Evolutionary conservation across 2,113 vertebrate species (phyloP).

Genomic region (Phyllostomus hastatus): DNA sequence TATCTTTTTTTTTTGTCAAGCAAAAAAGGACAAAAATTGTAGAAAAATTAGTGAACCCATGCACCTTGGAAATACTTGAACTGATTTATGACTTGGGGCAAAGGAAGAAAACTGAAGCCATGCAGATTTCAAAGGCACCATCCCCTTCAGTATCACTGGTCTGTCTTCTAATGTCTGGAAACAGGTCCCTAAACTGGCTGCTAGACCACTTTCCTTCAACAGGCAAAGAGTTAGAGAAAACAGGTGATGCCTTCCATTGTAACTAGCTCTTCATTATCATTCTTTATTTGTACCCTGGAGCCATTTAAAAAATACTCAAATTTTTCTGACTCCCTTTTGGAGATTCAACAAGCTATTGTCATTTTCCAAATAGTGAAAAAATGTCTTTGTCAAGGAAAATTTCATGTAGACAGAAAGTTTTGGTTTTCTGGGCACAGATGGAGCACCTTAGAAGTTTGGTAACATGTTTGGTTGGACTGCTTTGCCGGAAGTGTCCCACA

Average conservation of each 20-base stretch:
- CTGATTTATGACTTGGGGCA: constrained; percentile 32
- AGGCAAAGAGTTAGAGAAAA: neutral
- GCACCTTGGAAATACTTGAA: constrained; percentile 27
- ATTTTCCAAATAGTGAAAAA: neutral
- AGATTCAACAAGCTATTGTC: neutral
- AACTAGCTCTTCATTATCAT: neutral
- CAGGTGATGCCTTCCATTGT: neutral
- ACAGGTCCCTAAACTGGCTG: neutral
- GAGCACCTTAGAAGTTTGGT: neutral
- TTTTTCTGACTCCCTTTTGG: neutral
- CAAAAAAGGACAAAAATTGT: neutral
- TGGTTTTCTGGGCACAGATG: neutral
- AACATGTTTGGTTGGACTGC: neutral
- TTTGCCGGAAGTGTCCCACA: neutral
- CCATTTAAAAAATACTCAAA: neutral
- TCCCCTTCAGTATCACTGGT: neutral
- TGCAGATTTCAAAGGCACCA: neutral
- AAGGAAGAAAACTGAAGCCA: constrained; percentile 40
- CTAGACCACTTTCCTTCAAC: neutral
- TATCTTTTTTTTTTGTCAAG: neutral
- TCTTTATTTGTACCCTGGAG: neutral
- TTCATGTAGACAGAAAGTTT: neutral
- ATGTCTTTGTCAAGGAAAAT: neutral
- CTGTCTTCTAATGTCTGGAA: neutral
- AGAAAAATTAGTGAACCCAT: neutral